Base-by-base conservation (phyloP, 2,888 invertebrate species). In the Auanema freiburgensis region DNA sequence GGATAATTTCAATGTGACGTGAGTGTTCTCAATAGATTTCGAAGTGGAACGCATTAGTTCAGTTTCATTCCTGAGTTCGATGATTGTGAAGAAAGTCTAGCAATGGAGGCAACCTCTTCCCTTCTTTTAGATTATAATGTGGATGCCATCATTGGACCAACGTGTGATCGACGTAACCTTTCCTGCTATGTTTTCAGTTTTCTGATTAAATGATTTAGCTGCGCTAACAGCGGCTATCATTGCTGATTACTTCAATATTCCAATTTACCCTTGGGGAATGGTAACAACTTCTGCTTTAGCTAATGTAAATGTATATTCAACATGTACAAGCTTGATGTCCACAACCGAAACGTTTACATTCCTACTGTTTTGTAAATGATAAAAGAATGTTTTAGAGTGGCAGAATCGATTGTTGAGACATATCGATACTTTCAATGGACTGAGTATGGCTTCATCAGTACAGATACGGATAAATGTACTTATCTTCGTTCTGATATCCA, bases 71-170 rank as follows among this genome's bases (percentile, higher is more conserved):
- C 65, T 23, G 54, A 69, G 12, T 71, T 69, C 52, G 74, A 74
- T 49, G 66, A 74, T 55, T 74, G 71, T 51, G 52, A 52, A 11
- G 74, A 69, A 57, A 58, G 64, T 11, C 56, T 61, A 49, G 69
- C 69, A 1, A 65, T 67, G 25, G 74, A 71, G 12, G 49, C 66
- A 3, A 61, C 69, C 1, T 64, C 66, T 0, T 60, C 65, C 23
- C 41, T 74, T 8, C 50, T 74, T 49, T 59, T 61, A 40, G 65
- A 69, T 44, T 51, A 61, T 5, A 71, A 73, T 56, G 71, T 74
- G 12, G 67, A 67, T 53, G 67, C 63, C 1, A 69, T 74, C n/a
- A 69, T 74, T 50, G 74, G 74, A 3, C 74, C 74, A 2, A 69
- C 66, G 0, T 74, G 74, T 51, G 71, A 74, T 57, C 33, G 52